Evolutionary conservation across 2,113 vertebrate species (phyloP), one percentile per base, ranked within the genome.

Genomic region (Spheniscus mendiculus): DNA sequence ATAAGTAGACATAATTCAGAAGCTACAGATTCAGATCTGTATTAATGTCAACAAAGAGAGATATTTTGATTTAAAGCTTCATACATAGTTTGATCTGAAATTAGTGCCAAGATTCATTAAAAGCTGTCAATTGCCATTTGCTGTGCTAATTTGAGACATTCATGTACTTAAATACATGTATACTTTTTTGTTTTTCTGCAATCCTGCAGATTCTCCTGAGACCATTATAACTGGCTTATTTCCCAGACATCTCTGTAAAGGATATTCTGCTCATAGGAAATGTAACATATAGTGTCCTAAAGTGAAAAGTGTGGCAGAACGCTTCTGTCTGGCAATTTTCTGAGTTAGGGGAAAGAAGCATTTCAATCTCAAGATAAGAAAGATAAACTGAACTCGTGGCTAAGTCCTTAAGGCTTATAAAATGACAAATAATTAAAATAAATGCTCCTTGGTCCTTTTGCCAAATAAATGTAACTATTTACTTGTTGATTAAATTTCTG

Each of bases 61-160:
- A 67, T 25, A 83, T 93, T 96, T 77, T 90, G 20, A 84, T 83
- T 93, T 96, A 82, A 95, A 93, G 45, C 36, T 44, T 80, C 10
- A n/a, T 66, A 59, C 13, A 74, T 19, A 70, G 40, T 72, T 97
- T 93, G 80, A 95, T 87, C 23, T 65, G 72, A 85, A 86, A 74
- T 53, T 47, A 85, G 36, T 89, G 88, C 93, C 93, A 96, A 74
- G 77, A 79, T 87, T 65, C 58, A 95, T 97, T 73, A 93, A 94
- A 96, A 93, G 56, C 87, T 88, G 91, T 96, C 91, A 94, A 94
- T 73, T 94, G 56, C 47, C 91, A 96, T 96, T 96, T 96, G 74
- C 65, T 93, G 38, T 85, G 69, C 82, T 95, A 93, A 95, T 95
- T 71, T 11, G 12, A 93, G 78, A 93, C n/a, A 71, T 78, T 80